Percentiles rank a stretch among this genome's conserved stretches.
These are phyloP conservation scores for Anaspis maculata DNA, from an alignment of 2,888 invertebrate genomes.

Conservation along the genomic window DNA sequence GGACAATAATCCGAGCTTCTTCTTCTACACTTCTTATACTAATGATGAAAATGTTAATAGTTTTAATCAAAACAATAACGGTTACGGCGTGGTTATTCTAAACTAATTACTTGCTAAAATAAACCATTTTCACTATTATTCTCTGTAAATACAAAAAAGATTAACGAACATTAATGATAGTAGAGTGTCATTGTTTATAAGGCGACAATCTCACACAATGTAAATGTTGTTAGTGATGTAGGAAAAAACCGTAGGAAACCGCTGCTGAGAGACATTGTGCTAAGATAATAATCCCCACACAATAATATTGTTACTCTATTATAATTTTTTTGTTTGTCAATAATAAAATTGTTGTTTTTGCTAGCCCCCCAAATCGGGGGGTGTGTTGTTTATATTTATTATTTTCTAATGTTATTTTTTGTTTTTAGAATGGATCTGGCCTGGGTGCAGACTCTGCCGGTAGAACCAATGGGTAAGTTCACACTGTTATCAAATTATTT, in stretches of 20 bases:
- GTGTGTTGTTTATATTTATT: no score
- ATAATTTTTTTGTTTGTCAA: conserved; percentile 1
- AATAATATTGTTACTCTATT: conserved; percentile 8
- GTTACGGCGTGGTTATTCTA: conserved; percentile 13
- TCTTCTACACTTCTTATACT: conserved; percentile 1
- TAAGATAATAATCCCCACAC: conserved; percentile 19
- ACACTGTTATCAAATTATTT: neutral
- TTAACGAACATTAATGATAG: no score
- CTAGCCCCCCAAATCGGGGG: no score
- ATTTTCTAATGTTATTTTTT: no score
- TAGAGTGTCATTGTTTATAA: no score
- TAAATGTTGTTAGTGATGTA: conserved; percentile 18
- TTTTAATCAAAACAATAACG: conserved; percentile 3
- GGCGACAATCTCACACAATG: conserved; percentile 22
- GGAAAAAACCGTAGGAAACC: conserved; percentile 13
- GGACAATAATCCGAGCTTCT: conserved; percentile 12
- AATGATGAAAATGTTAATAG: neutral
- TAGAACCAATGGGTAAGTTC: conserved; percentile 72
- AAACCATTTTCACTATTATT: no score
- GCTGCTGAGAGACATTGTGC: conserved; percentile 22
- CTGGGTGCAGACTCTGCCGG: conserved; percentile 70
- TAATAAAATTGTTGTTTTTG: conserved; percentile 24
- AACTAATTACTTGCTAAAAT: no score
- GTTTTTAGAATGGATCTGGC: conserved; percentile 76
- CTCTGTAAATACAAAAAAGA: no score